Conservation (phyloP, 2,797 vertebrate species). For the Holocentrus rufus region DNA sequence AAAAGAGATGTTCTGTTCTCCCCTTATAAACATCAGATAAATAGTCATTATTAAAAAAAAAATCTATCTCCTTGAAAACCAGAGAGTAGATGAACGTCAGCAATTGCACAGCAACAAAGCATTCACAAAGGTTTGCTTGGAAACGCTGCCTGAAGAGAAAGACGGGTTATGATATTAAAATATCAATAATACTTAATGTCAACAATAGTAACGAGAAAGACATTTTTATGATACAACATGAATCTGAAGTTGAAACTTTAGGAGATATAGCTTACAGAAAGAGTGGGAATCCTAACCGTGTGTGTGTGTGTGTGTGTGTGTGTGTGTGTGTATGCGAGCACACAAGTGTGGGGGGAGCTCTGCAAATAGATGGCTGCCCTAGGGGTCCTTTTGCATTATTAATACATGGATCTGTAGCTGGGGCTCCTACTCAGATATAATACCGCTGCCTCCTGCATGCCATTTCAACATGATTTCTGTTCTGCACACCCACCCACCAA, state of each 20-base stretch:
- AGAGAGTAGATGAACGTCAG: conserved; percentile 37
- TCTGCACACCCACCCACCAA: conserved; percentile 67
- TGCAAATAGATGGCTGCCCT: conserved; percentile 76
- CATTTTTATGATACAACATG: conserved; percentile 22
- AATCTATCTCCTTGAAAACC: conserved; percentile 35
- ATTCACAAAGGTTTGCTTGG: conserved; percentile 30
- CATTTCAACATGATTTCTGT: conserved; percentile 71
- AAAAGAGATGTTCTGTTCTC: neutral
- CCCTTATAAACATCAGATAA: conserved; percentile 23
- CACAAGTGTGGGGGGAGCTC: conserved; percentile 38
- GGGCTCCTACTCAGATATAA: conserved; percentile 74
- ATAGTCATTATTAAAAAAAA: conserved; percentile 26
- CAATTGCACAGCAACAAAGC: conserved; percentile 47
- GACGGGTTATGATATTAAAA: neutral
- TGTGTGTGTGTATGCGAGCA: conserved; percentile 19
- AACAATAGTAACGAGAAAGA: neutral
- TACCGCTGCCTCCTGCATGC: conserved; percentile 60
- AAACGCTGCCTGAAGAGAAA: conserved; percentile 54
- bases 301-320: conserved; percentile 7
- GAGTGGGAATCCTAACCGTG: neutral
- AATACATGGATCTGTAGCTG: conserved; percentile 74
- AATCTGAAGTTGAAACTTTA: conserved; percentile 31
- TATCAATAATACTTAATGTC: neutral
- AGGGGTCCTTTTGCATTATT: conserved; percentile 81
- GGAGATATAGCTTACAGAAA: neutral